Conservation (phyloP, 2,113 vertebrate species). For the Ramphastos sulfuratus region DNA sequence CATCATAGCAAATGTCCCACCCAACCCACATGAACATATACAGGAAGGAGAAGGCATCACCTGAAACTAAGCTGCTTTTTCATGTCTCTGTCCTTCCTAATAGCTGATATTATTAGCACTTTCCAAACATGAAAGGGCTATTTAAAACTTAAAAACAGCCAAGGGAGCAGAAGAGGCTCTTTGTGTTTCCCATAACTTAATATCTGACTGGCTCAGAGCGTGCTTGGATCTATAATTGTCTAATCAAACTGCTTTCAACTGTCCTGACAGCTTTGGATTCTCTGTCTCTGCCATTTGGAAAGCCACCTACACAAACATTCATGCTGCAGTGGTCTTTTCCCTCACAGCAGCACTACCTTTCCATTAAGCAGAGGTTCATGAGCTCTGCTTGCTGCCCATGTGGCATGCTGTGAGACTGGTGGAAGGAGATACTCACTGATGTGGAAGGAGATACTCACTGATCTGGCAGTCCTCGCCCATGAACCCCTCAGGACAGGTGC, state of each 20-base stretch:
- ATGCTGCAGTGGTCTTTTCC: not conserved
- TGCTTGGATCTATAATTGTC: not conserved
- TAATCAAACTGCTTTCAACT: conserved; percentile 34
- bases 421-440: conserved; percentile 75
- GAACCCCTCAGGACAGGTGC: conserved; percentile 81
- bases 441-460: conserved; percentile 76
- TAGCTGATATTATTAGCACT: not conserved
- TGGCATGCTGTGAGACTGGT: not conserved
- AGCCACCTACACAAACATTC: not conserved
- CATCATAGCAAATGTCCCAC: not conserved
- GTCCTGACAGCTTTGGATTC: not conserved
- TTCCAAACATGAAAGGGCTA: not conserved
- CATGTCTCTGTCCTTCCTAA: not conserved
- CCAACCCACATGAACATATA: not conserved
- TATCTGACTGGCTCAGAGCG: not conserved
- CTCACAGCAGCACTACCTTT: conserved; percentile 15
- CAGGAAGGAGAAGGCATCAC: not conserved
- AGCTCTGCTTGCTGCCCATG: not conserved
- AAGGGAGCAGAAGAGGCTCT: not conserved
- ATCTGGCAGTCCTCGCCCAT: conserved; percentile 80
- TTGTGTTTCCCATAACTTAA: not conserved
- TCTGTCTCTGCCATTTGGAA: conserved; percentile 25
- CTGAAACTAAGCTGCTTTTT: not conserved
- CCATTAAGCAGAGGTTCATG: not conserved
- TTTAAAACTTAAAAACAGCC: not conserved